Evolutionary conservation across 2,888 invertebrate species (phyloP), one percentile per base, ranked within the genome.

Genomic region (Drosophila monieri): DNA sequence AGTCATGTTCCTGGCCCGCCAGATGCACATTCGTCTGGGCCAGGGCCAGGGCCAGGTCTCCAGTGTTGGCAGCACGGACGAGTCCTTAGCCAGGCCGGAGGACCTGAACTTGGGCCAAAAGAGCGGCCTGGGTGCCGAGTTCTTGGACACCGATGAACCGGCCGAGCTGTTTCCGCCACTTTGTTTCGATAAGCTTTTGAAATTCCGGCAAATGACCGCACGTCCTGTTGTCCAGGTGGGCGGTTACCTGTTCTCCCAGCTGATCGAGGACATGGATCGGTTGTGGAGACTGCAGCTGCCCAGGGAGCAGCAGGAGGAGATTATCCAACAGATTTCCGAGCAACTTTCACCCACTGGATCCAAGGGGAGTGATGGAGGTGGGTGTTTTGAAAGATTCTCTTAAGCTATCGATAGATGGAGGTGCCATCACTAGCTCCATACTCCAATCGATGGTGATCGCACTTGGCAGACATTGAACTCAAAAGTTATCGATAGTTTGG

Each of bases 191-290:
- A 90, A 90, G 73, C 60, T 88, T 35, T 77, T 91, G 3, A 89
- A 88, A 66, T 89, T 91, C 46, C 88, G 83, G 0, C 64, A 76
- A 2, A 37, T 54, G 39, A 9, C 56, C 0, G 30, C 60, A 12
- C 61, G 71, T 6, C 61, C 60, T 0, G 52, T 55, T 6, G 37
- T 52, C 10, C 60, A 53, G 30, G 65, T 35, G 15, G 59, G 37
- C 1, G 76, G 85, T 3, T 90, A 91, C 30, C 76, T 90, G 61
- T 91, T 90, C 70, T 90, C 90, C 6, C 84, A 91, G 60, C 71
- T 90, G n/a, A 81, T 90, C 51, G 87, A 89, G 78, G 92, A 91
- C 74, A 86, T 91, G 77, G 91, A 92, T 77, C 84, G 85, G 2
- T 56, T 91, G 69, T 88, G 89, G 74, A 84, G 89, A 6, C 65